phyloP scores from a whole-genome alignment of 2,888 invertebrate species.

The Patella caerulea region DNA sequence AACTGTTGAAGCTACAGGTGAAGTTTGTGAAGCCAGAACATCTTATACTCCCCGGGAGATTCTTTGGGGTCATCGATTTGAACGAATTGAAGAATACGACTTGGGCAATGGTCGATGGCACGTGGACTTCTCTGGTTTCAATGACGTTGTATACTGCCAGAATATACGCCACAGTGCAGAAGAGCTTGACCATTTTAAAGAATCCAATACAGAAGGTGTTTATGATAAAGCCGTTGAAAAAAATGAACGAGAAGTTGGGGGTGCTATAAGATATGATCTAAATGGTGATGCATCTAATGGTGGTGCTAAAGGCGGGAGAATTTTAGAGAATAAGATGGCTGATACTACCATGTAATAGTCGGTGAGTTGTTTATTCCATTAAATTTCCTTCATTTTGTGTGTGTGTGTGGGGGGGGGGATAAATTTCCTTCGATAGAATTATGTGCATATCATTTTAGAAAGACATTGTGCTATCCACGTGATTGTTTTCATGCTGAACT shows the following conservation, averaged over 20 bases:
- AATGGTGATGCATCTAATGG: background rate
- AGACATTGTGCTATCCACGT: too few species aligned
- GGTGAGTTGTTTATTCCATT: background rate
- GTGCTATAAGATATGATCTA: background rate
- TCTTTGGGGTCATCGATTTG: conserved; percentile 67
- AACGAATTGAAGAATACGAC: conserved; percentile 59
- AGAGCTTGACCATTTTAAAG: conserved; percentile 26
- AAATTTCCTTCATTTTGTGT: too few species aligned
- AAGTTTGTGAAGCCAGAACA: conserved; percentile 72
- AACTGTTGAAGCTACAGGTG: conserved; percentile 85
- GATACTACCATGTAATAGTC: background rate
- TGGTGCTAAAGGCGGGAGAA: background rate
- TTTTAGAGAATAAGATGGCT: background rate
- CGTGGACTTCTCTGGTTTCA: conserved; percentile 58
- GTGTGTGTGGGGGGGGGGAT: too few species aligned
- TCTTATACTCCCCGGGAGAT: conserved; percentile 71
- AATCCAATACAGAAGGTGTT: background rate
- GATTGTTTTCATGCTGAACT: too few species aligned
- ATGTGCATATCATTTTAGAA: too few species aligned
- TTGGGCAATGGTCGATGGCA: conserved; percentile 56
- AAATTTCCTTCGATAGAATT: too few species aligned
- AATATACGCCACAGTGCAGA: conserved; percentile 43
- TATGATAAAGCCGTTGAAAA: background rate
- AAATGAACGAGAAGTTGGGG: background rate
- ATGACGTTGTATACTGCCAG: conserved; percentile 57